These are phyloP conservation scores for Artibeus lituratus DNA, from an alignment of 2,797 vertebrate genomes.

Conservation along the genomic window DNA sequence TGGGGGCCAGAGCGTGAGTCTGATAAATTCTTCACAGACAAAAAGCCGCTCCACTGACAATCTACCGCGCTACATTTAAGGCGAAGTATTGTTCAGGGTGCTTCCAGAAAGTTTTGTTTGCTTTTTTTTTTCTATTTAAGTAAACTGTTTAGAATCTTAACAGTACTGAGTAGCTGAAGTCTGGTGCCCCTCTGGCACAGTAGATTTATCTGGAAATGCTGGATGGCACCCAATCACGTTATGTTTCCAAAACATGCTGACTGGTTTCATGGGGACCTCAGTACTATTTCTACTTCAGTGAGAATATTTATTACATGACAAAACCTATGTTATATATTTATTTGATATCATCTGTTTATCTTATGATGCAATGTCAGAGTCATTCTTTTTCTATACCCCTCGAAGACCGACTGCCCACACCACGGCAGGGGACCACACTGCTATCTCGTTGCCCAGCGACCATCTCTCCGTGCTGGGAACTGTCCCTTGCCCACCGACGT, in stretches of 20 bases:
- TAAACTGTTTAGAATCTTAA: background rate
- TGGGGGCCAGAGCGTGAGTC: background rate
- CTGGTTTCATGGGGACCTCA: background rate
- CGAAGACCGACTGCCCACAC: background rate
- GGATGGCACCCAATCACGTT: background rate
- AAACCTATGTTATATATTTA: background rate
- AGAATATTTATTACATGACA: background rate
- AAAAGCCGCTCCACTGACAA: conserved; percentile 1
- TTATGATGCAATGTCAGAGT: background rate
- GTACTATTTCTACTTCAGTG: background rate
- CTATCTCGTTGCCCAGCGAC: background rate
- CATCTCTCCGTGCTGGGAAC: background rate
- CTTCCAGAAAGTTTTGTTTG: background rate
- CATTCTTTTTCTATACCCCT: background rate
- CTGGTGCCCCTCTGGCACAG: background rate
- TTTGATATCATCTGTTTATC: background rate
- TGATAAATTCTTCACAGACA: conserved; percentile 53
- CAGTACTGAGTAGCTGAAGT: background rate
- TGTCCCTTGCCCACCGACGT: background rate
- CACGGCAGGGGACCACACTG: background rate
- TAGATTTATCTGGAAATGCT: conserved; percentile 6
- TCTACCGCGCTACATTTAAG: background rate
- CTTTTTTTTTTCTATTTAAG: background rate
- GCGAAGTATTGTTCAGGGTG: background rate
- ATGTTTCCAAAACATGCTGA: conserved; percentile 31